A percentile compares a stretch with the other conserved stretches of the same genome.
These are phyloP conservation scores for Aphelinus certus DNA, from an alignment of 1,140 invertebrate genomes.

Conservation along the genomic window DNA sequence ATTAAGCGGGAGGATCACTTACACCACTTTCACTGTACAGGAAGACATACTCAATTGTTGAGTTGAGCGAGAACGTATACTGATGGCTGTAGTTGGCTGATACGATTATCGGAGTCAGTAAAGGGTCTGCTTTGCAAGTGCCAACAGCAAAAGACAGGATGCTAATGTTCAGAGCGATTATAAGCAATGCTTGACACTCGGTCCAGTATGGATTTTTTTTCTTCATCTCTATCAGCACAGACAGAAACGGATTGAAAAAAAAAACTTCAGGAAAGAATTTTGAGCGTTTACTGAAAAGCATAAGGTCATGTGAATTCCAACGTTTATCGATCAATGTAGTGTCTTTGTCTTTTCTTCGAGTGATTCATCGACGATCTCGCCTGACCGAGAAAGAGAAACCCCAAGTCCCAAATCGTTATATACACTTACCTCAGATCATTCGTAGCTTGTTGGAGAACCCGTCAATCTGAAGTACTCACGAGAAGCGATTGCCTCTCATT, in stretches of 20 bases:
- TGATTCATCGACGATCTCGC: too few species aligned
- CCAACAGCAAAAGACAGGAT: too few species aligned
- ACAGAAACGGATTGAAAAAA: neutral
- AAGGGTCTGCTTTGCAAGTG: neutral
- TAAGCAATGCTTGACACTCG: neutral
- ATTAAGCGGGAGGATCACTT: slow-evolving; percentile 25
- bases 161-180: neutral
- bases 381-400: too few species aligned
- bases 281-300: neutral
- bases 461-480: too few species aligned
- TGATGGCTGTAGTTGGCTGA: slow-evolving; percentile 34
- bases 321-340: too few species aligned
- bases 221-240: neutral
- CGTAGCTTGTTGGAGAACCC: too few species aligned
- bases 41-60: slow-evolving; percentile 47
- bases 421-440: too few species aligned
- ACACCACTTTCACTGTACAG: slow-evolving; percentile 40
- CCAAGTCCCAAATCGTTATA: too few species aligned
- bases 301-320: too few species aligned
- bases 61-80: slow-evolving; percentile 41
- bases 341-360: too few species aligned
- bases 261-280: neutral
- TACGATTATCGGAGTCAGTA: slow-evolving; percentile 39
- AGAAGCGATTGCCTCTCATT: too few species aligned
- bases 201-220: neutral